These are phyloP conservation scores for Cheilosia vernalis DNA, from an alignment of 2,888 invertebrate genomes.

Conservation along the genomic window DNA sequence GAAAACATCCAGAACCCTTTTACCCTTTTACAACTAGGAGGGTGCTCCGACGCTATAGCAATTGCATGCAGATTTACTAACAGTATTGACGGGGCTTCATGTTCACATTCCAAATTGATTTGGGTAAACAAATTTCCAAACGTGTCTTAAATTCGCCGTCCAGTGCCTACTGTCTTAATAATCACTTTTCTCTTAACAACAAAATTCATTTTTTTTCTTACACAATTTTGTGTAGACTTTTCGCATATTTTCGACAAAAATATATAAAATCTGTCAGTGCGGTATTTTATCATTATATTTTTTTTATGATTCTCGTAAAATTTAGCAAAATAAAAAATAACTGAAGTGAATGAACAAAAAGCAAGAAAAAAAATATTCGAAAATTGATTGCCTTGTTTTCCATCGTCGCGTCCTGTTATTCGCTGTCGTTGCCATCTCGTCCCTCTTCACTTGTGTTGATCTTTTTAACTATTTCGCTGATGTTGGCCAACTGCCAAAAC, in stretches of 20 bases:
- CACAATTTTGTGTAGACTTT: constrained; percentile 16
- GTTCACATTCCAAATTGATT: neutral
- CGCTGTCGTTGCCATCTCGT: constrained; percentile 68
- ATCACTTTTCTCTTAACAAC: neutral
- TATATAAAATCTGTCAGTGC: constrained; percentile 33
- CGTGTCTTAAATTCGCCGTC: neutral
- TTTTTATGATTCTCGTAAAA: constrained; percentile 50
- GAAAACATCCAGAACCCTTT: too few relatives aligned
- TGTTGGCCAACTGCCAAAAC: constrained; percentile 69
- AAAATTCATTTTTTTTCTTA: neutral
- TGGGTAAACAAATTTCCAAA: neutral
- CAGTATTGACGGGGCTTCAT: neutral
- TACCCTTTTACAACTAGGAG: too few relatives aligned
- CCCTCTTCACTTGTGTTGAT: constrained; percentile 65
- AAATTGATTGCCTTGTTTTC: constrained; percentile 73
- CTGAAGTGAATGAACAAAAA: constrained; percentile 1
- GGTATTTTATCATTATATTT: constrained; percentile 31
- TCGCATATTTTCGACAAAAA: constrained; percentile 18
- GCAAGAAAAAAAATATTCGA: constrained; percentile 20
- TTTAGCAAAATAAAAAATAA: constrained; percentile 39
- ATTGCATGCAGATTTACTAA: too few relatives aligned
- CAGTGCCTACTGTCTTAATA: neutral
- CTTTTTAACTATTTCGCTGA: constrained; percentile 68
- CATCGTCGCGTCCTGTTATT: constrained; percentile 69
- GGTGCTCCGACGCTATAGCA: too few relatives aligned